Evolutionary conservation across 2,888 invertebrate species (phyloP).

Genomic region (Patella depressa): DNA sequence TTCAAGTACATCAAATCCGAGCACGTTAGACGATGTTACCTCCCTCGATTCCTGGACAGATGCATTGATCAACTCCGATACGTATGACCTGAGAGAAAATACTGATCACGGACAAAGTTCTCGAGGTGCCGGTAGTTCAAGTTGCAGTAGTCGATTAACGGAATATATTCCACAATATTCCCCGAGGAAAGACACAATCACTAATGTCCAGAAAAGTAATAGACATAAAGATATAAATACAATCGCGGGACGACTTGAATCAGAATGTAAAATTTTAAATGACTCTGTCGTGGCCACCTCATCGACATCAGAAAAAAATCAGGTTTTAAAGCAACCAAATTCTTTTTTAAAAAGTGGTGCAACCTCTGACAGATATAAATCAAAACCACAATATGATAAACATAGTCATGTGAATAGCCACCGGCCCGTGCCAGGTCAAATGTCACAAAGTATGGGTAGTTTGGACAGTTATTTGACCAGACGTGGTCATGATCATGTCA

Average conservation of each 20-base stretch:
- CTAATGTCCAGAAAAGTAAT: background rate
- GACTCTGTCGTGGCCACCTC: constrained; percentile 10
- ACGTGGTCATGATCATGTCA: background rate
- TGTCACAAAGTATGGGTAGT: background rate
- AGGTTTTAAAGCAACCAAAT: no score
- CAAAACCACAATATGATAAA: constrained; percentile 7
- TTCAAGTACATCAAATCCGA: background rate
- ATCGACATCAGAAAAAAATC: background rate
- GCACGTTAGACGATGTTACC: constrained; percentile 39
- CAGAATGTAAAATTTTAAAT: constrained; percentile 12
- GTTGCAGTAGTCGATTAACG: no score
- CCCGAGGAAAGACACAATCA: no score
- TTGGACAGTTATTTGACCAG: background rate
- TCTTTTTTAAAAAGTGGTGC: background rate
- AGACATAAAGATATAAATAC: constrained; percentile 18
- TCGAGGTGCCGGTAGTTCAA: no score
- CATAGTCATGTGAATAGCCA: constrained; percentile 6
- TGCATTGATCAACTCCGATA: constrained; percentile 28
- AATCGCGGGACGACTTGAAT: constrained; percentile 26
- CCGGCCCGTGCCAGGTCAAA: background rate
- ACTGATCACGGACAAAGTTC: no score
- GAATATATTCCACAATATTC: no score
- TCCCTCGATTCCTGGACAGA: constrained; percentile 58
- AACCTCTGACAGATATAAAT: background rate
- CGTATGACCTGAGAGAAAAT: constrained; percentile 1